A percentile compares a stretch with the other conserved stretches of the same genome.
These are phyloP conservation scores for Cheilosia pagana DNA, from an alignment of 2,888 invertebrate genomes.

Conservation along the genomic window DNA sequence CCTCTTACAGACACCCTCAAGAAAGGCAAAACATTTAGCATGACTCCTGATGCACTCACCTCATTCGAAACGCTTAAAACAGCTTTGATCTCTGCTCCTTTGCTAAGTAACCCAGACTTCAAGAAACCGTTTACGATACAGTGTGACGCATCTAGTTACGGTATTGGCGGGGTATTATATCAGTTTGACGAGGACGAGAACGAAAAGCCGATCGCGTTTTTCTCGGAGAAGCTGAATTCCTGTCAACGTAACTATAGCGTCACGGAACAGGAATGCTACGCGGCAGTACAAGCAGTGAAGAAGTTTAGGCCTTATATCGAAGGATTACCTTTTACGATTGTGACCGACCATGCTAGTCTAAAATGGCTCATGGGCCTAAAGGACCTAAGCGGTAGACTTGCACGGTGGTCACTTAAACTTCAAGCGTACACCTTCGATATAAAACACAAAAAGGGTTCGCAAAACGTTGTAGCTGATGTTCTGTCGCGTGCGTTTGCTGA, in stretches of 20 bases:
- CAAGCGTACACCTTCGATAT: constrained; percentile 2
- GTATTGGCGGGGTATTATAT: not conserved
- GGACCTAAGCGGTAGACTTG: not conserved
- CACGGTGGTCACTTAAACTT: not conserved
- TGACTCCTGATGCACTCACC: constrained; percentile 4
- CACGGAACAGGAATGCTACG: not conserved
- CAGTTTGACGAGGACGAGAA: not conserved
- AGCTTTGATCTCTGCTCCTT: too few species aligned
- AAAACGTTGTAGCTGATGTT: not conserved
- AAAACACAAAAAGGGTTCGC: not conserved
- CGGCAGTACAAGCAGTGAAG: not conserved
- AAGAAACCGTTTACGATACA: too few species aligned
- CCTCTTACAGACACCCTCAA: not conserved
- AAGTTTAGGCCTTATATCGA: not conserved
- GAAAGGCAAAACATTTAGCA: not conserved
- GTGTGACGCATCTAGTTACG: not conserved
- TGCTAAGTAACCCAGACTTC: too few species aligned
- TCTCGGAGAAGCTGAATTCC: not conserved
- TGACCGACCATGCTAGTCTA: not conserved
- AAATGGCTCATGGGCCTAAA: not conserved
- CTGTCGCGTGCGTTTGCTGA: not conserved
- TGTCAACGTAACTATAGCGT: not conserved
- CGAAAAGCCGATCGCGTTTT: not conserved
- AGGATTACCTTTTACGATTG: not conserved
- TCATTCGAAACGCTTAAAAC: too few species aligned